Evolutionary conservation across 2,113 vertebrate genomes (phyloP).

Genomic region (Ceyx margarethae): DNA sequence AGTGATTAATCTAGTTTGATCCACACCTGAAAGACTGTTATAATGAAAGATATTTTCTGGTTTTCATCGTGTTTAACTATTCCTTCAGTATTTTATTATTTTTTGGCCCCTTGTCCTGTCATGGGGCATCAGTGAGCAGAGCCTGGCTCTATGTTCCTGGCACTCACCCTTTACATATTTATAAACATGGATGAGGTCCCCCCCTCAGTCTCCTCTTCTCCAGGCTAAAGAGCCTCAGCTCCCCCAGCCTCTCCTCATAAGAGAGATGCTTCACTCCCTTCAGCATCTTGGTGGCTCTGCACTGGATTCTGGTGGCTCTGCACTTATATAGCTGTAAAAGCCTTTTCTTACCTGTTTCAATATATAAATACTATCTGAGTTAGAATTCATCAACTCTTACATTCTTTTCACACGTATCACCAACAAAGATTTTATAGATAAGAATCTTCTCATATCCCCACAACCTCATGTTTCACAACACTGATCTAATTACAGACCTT

Average conservation of each 20-base stretch:
- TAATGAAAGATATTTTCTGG: not conserved
- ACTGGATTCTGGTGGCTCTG: no score
- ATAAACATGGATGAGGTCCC: no score
- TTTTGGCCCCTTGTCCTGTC: not conserved
- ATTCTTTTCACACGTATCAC: not conserved
- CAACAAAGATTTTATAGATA: not conserved
- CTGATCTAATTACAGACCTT: not conserved
- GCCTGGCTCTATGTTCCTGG: no score
- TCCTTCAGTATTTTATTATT: not conserved
- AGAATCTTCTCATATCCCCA: not conserved
- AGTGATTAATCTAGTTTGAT: not conserved
- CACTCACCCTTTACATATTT: no score
- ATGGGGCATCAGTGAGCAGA: no score
- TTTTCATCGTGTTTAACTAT: not conserved
- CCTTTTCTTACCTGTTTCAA: not conserved
- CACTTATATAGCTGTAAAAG: not conserved
- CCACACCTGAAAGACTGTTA: not conserved
- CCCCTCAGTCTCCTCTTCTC: no score
- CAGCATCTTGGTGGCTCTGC: no score
- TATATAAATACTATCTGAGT: not conserved
- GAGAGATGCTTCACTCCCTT: no score
- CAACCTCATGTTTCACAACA: accelerated
- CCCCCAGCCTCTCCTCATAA: no score
- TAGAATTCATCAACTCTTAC: not conserved
- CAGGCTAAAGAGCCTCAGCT: no score